Evolutionary conservation across 1,140 invertebrate genomes (phyloP).

Genomic region (Cyclargus thomasi): DNA sequence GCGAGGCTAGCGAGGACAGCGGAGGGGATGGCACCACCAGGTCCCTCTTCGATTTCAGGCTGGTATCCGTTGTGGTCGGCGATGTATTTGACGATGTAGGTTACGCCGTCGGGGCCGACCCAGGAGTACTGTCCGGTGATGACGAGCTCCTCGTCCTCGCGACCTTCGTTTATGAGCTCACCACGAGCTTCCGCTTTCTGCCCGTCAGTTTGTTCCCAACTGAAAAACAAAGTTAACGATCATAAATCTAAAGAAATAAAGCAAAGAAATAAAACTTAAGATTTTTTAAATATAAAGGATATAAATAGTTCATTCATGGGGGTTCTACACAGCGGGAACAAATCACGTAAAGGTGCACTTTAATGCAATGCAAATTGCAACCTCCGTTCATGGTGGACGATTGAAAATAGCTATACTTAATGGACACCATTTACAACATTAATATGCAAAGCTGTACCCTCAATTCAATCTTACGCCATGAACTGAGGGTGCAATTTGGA

Average conservation of each 20-base stretch:
- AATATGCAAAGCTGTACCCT: too few relatives aligned
- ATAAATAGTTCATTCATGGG: too few relatives aligned
- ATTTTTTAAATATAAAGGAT: too few relatives aligned
- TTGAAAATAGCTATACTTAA: too few relatives aligned
- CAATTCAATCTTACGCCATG: too few relatives aligned
- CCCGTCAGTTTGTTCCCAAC: conserved; percentile 73
- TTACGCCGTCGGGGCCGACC: conserved; percentile 74
- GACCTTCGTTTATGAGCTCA: conserved; percentile 75
- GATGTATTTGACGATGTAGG: conserved; percentile 79
- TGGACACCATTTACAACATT: too few relatives aligned
- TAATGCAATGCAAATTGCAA: too few relatives aligned
- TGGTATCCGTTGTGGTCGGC: conserved; percentile 85
- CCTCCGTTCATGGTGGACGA: too few relatives aligned
- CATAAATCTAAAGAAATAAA: background rate
- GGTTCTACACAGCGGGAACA: too few relatives aligned
- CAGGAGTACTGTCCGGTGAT: conserved; percentile 75
- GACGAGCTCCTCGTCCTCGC: conserved; percentile 54
- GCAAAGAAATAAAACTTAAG: too few relatives aligned
- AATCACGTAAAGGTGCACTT: too few relatives aligned
- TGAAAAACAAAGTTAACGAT: conserved; percentile 21
- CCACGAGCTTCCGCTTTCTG: conserved; percentile 76
- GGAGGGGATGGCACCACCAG: conserved; percentile 75
- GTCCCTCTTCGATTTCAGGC: conserved; percentile 75
- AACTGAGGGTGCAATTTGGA: too few relatives aligned
- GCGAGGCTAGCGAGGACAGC: conserved; percentile 45